phyloP scores from a whole-genome alignment of 2,888 invertebrate genomes.

The Pseudanteris insignis region DNA sequence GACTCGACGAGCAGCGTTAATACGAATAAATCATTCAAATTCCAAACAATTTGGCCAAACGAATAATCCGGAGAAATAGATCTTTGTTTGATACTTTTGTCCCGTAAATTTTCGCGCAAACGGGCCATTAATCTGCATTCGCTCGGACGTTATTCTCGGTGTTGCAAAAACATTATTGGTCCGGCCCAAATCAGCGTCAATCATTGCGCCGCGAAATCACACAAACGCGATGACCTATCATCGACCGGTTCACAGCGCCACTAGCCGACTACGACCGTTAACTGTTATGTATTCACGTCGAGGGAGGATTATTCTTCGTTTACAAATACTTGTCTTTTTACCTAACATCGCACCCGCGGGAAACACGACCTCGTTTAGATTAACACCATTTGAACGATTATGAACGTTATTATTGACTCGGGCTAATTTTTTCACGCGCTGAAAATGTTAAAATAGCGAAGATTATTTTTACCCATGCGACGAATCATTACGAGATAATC shows the following conservation, averaged over 20 bases:
- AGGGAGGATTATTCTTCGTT: constrained; percentile 29
- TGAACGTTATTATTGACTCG: too few relatives aligned
- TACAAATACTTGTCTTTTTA: constrained; percentile 22
- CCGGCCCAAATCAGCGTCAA: constrained; percentile 33
- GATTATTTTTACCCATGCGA: too few relatives aligned
- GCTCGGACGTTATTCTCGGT: constrained; percentile 6
- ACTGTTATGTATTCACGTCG: constrained; percentile 8
- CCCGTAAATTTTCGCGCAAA: constrained; percentile 9
- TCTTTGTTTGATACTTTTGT: constrained; percentile 23
- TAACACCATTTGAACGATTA: constrained; percentile 22
- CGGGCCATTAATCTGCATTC: constrained; percentile 27
- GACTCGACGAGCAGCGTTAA: constrained; percentile 2
- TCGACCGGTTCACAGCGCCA: not conserved
- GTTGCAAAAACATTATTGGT: constrained; percentile 19
- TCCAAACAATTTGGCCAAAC: constrained; percentile 9
- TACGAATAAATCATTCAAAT: constrained; percentile 26
- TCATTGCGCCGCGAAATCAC: constrained; percentile 15
- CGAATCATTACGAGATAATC: too few relatives aligned
- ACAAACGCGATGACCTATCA: too few relatives aligned
- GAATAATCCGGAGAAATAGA: constrained; percentile 21
- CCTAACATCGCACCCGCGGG: constrained; percentile 12
- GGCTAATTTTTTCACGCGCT: too few relatives aligned
- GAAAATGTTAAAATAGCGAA: too few relatives aligned
- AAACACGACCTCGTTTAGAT: constrained; percentile 13
- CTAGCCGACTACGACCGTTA: not conserved